Evolutionary conservation across 2,888 invertebrate genomes (phyloP).

Genomic region (Cistogaster globosa): DNA sequence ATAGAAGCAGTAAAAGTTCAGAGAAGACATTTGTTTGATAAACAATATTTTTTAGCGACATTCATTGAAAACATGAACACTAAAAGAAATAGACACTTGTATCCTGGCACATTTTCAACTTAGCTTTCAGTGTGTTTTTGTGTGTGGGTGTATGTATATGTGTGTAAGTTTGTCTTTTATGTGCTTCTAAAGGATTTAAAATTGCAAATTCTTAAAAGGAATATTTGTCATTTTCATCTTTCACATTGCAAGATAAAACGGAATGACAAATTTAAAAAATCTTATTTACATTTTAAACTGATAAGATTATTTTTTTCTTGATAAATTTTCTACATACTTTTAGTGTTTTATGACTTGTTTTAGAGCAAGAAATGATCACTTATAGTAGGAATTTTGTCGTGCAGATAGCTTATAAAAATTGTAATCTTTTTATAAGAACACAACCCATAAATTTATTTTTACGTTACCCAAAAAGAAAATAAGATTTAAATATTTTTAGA

Average conservation of each 20-base stretch:
- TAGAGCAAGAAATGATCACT: too few species aligned
- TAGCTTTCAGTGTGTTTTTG: not conserved
- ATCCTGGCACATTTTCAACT: conserved; percentile 18
- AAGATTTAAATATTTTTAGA: too few species aligned
- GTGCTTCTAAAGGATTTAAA: not conserved
- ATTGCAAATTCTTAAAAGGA: not conserved
- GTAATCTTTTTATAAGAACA: too few species aligned
- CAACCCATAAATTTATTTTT: too few species aligned
- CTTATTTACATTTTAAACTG: not conserved
- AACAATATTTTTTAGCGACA: conserved; percentile 48
- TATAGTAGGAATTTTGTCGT: too few species aligned
- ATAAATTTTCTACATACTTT: too few species aligned
- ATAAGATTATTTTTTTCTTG: too few species aligned
- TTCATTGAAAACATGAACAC: conserved; percentile 36
- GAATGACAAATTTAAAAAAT: not conserved
- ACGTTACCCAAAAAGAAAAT: too few species aligned
- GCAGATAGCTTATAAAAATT: too few species aligned
- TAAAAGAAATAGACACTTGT: not conserved
- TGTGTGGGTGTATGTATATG: not conserved
- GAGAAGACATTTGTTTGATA: conserved; percentile 42
- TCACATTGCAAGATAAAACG: not conserved
- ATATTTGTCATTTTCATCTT: not conserved
- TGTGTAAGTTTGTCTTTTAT: not conserved
- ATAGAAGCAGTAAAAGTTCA: conserved; percentile 37
- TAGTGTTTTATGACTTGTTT: too few species aligned